phyloP scores from a whole-genome alignment of 2,113 vertebrate species.

The Tricholaema leucomelas region DNA sequence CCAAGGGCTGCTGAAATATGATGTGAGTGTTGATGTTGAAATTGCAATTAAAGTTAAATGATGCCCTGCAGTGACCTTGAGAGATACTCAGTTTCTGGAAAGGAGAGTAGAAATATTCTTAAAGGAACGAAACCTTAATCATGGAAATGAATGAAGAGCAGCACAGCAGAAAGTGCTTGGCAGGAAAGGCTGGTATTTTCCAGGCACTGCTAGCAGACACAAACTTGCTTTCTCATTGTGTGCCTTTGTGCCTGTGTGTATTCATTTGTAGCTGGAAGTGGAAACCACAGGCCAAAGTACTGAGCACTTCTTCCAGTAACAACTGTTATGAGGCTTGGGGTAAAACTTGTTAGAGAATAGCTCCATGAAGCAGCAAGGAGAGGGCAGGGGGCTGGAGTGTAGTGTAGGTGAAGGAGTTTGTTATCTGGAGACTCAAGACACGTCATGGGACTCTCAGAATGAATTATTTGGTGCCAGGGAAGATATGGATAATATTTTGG shows the following conservation, averaged over 20 bases:
- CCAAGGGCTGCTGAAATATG: conserved; percentile 20
- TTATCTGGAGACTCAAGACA: background rate
- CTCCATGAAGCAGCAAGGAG: background rate
- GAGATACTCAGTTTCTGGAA: conserved; percentile 15
- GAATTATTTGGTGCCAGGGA: background rate
- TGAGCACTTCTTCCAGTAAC: conserved; percentile 23
- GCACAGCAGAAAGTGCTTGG: background rate
- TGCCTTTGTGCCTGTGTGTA: conserved; percentile 18
- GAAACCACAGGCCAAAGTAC: conserved; percentile 30
- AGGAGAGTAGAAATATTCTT: background rate
- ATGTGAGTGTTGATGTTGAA: conserved; percentile 44
- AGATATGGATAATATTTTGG: conserved; percentile 45
- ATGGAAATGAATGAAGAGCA: conserved; percentile 19
- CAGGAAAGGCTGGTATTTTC: conserved; percentile 38
- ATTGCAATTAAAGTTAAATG: conserved; percentile 51
- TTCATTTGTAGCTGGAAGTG: conserved; percentile 47
- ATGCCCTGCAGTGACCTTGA: background rate
- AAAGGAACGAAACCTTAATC: conserved; percentile 26
- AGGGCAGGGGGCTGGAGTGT: background rate
- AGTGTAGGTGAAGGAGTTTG: background rate
- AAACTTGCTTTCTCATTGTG: conserved; percentile 24
- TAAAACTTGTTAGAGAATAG: background rate
- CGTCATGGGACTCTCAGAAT: background rate
- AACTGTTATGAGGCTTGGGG: background rate
- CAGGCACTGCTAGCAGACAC: conserved; percentile 27